Base-by-base conservation (phyloP, 2,113 vertebrate species). In the Laticauda colubrina region DNA sequence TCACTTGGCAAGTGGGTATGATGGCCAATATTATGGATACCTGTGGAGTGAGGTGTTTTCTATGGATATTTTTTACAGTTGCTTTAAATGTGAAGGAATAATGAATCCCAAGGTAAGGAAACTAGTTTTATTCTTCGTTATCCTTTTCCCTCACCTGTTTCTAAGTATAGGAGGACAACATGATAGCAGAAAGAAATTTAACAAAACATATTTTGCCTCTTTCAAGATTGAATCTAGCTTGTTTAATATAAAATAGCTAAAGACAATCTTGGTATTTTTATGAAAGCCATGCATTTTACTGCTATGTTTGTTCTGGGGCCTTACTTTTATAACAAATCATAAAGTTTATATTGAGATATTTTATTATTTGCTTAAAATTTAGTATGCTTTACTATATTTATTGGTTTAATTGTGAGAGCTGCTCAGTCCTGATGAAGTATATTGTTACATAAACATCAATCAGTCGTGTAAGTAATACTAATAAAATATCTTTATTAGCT, bases 1-100 rank as follows among this genome's bases (percentile, higher is more conserved):
- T 69, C 99, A 99, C 95, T 95, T 99, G 95, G 98, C 98, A 9
- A 98, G 98, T 94, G 99, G 98, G 39, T 99, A 99, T 89, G 99
- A 99, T 94, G 99, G 98, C 61, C 99, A 99, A 34, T 99, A 99
- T 95, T 99, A 99, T 59, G 98, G 99, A 88, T 99, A 99, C 95
- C 97, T 99, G 54, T 99, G 98, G 98, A 99, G 99, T 90, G 99
- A 99, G 95, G 99, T 99, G 45, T 99, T 99, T 97, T 99, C 99
- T 94, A 98, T 97, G 98, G 99, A 99, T 96, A 99, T 99, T 92
- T 99, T 98, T 95, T 98, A 99, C 95, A 99, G 97, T 95, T 98
- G 98, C 92, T 99, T 99, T 97, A 99, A 98, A 91, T 97, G 98
- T 94, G 97, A 99, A 97, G 99, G 98, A 89, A 98, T 99, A 93